Evolutionary conservation across 2,797 vertebrate species (phyloP).

Genomic region (Amblyopsis hoosieri): DNA sequence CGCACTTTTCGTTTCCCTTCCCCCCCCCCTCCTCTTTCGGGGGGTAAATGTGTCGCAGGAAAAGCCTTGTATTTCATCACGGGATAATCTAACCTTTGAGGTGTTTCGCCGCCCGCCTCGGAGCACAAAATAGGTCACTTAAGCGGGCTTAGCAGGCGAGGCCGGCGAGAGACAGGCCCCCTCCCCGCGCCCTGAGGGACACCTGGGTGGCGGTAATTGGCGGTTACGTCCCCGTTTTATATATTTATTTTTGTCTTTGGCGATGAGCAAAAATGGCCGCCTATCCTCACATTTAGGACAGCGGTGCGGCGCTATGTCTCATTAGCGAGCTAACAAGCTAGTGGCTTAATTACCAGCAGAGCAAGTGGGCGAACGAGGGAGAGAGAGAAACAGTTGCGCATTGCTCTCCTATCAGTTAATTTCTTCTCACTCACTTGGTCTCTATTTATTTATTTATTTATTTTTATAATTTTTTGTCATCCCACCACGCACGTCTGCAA

Average conservation of each 20-base stretch:
- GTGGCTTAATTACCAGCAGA: constrained; percentile 73
- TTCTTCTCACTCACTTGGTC: neutral
- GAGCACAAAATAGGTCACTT: constrained; percentile 76
- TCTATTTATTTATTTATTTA: too few relatives aligned
- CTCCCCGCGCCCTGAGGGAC: constrained; percentile 60
- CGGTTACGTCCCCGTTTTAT: constrained; percentile 66
- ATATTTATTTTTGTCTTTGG: constrained; percentile 34
- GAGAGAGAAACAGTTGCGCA: neutral
- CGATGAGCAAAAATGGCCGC: constrained; percentile 66
- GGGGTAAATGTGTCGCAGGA: constrained; percentile 63
- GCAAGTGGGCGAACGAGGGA: constrained; percentile 6
- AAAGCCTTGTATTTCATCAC: constrained; percentile 75
- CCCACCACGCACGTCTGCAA: constrained; percentile 69
- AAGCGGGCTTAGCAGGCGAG: constrained; percentile 70
- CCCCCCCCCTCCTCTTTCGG: constrained; percentile 41
- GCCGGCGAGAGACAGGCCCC: constrained; percentile 41
- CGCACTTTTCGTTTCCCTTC: constrained; percentile 47
- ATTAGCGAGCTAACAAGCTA: constrained; percentile 51
- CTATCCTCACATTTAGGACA: constrained; percentile 71
- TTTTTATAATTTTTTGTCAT: neutral
- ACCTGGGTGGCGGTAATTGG: constrained; percentile 69
- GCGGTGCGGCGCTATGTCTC: constrained; percentile 38
- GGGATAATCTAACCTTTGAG: constrained; percentile 79
- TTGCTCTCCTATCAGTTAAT: constrained; percentile 10
- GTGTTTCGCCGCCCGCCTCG: constrained; percentile 70